phyloP scores from a whole-genome alignment of 2,113 vertebrate genomes.

The Serinus canaria region DNA sequence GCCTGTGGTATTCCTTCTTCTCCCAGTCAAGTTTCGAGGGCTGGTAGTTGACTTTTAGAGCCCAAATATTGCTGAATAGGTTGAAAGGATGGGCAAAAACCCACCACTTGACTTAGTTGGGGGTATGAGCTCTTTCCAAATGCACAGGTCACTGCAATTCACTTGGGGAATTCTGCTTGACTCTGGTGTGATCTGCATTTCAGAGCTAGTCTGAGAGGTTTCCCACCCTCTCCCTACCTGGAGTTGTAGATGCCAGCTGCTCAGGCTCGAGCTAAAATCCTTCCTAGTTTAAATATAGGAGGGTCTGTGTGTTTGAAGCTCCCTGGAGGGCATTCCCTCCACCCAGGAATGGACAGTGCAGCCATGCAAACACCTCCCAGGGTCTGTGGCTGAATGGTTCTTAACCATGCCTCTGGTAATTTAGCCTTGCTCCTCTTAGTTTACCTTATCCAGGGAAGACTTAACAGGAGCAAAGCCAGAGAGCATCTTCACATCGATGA shows the following conservation, averaged over 20 bases:
- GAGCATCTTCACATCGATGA: constrained; percentile 68
- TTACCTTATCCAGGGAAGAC: constrained; percentile 65
- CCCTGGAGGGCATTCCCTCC: neutral
- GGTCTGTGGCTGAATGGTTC: neutral
- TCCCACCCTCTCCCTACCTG: neutral
- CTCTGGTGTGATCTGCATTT: neutral
- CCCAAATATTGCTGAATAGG: neutral
- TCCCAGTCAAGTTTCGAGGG: neutral
- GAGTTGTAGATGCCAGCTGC: neutral
- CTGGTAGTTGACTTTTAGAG: neutral
- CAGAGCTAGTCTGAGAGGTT: neutral
- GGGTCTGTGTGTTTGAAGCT: neutral
- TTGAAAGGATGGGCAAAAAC: neutral
- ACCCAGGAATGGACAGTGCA: neutral
- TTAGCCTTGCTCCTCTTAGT: neutral
- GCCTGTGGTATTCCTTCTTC: neutral
- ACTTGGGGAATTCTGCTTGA: neutral
- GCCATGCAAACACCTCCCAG: rapidly evolving
- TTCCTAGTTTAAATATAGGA: neutral
- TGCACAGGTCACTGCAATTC: neutral
- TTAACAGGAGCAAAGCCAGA: constrained; percentile 60
- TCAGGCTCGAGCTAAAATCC: neutral
- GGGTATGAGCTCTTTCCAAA: neutral
- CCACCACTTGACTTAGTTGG: neutral
- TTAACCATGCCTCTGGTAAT: neutral